Base-by-base conservation (phyloP, 2,888 invertebrate genomes). In the Orchesella flavescens region DNA sequence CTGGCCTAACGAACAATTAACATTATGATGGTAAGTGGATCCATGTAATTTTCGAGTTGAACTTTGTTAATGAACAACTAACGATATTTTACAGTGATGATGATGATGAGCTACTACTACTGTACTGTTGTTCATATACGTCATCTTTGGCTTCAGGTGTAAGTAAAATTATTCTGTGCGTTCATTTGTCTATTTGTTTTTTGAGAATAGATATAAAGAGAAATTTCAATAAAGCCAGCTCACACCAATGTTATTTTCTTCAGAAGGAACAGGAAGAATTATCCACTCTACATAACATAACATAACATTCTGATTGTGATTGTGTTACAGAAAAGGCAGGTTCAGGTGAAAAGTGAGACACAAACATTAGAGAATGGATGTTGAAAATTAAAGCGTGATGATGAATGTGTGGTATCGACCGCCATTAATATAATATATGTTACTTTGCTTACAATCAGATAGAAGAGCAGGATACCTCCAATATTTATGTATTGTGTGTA, bases 11-110 rank as follows among this genome's bases (percentile, higher is more conserved):
- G 75, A 83, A 83, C 82, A 83, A 83, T 83, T 83, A 83, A 76
- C 82, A 83, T 55, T 49, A 72, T n/a, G 23, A 71, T 76, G 82
- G 82, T 83, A 83, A 83, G 76, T 83, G 82, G 71, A 49, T 71
- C 65, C 49, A 63, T 75, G 76, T 76, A 83, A 76, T 83, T 75
- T 83, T 83, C 76, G 68, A 63, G 82, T 65, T 83, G 82, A 76
- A 83, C 82, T 83, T 75, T 76, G 82, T 83, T 83, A 83, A 83
- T 83, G 82, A 83, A 76, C 76, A 83, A 65, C 75, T 76, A 83
- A 83, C 82, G 82, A 83, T 76, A 83, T 76, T 55, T 81, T 63
- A 19, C 44, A 49, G 19, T 15, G 66, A 46, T 23, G 74, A 12
- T 68, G 71, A 19, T 78, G 78, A 78, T 66, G 63, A 66, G 77